A percentile compares a stretch with the other conserved stretches of the same genome.
phyloP scores from a whole-genome alignment of 1,140 invertebrate species.

The Dendrolimus punctatus region DNA sequence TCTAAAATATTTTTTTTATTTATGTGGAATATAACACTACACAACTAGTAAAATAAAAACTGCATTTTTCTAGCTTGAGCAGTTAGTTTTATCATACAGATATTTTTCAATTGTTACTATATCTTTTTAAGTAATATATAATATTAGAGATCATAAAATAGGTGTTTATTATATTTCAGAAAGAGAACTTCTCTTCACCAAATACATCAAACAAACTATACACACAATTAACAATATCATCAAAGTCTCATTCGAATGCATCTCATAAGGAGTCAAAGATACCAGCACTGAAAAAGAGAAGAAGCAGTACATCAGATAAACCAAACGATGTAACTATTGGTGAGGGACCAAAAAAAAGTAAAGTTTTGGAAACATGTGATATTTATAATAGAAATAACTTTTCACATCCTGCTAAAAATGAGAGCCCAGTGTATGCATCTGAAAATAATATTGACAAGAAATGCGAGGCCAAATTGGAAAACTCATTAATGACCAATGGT shows the following conservation, averaged over 20 bases:
- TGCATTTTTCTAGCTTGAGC: too few species aligned
- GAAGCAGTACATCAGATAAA: slow-evolving; percentile 62
- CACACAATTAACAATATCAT: slow-evolving; percentile 60
- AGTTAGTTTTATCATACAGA: not conserved
- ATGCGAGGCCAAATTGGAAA: slow-evolving; percentile 38
- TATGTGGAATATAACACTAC: too few species aligned
- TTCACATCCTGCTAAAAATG: slow-evolving; percentile 32
- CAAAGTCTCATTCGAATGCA: slow-evolving; percentile 40
- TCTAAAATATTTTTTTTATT: too few species aligned
- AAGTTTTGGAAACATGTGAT: slow-evolving; percentile 51
- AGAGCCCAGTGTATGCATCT: slow-evolving; percentile 29
- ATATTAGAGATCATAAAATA: slow-evolving; percentile 4
- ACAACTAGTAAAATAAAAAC: not conserved
- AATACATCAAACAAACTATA: slow-evolving; percentile 60
- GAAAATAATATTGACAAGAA: slow-evolving; percentile 55
- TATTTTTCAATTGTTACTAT: too few species aligned
- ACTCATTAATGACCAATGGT: slow-evolving; percentile 38
- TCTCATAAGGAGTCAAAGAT: slow-evolving; percentile 48
- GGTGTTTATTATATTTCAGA: slow-evolving; percentile 36
- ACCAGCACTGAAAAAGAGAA: slow-evolving; percentile 53
- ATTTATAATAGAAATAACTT: slow-evolving; percentile 48
- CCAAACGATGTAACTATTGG: slow-evolving; percentile 44
- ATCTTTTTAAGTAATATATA: not conserved
- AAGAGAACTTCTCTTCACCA: slow-evolving; percentile 49
- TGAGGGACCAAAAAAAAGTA: slow-evolving; percentile 48